These are phyloP conservation scores for Drosophila siamana DNA, from an alignment of 2,888 invertebrate genomes.

Conservation along the genomic window DNA sequence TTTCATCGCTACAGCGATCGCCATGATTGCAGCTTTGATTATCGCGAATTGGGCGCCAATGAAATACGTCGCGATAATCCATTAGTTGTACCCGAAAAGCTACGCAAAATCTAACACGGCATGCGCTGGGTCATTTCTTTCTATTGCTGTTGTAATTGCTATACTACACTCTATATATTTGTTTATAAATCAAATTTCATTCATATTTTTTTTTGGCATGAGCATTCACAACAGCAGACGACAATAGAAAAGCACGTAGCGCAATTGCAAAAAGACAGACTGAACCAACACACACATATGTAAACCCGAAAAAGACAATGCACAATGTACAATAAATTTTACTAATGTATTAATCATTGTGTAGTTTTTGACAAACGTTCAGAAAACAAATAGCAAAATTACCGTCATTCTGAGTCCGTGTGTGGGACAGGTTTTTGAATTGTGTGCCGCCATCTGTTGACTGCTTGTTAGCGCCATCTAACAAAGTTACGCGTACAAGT, in stretches of 20 bases:
- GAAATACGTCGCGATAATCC: slow-evolving; percentile 71
- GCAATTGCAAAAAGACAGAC: slow-evolving; percentile 11
- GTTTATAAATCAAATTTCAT: slow-evolving; percentile 13
- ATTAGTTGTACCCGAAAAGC: slow-evolving; percentile 45
- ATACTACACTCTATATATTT: slow-evolving; percentile 12
- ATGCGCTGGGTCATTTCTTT: slow-evolving; percentile 3
- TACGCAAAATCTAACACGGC: slow-evolving; percentile 50
- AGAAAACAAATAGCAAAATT: too few species aligned
- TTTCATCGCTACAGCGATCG: slow-evolving; percentile 70
- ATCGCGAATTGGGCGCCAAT: slow-evolving; percentile 63
- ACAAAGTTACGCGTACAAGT: slow-evolving; percentile 1
- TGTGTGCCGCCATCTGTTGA: slow-evolving; percentile 4
- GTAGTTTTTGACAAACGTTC: not conserved
- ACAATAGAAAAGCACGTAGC: not conserved
- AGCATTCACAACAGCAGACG: slow-evolving; percentile 11
- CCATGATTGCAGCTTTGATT: slow-evolving; percentile 66
- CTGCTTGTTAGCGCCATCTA: not conserved
- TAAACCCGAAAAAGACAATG: slow-evolving; percentile 3
- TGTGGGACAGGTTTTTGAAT: too few species aligned
- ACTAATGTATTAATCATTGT: slow-evolving; percentile 23
- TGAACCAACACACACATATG: slow-evolving; percentile 10
- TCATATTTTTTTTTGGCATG: slow-evolving; percentile 19
- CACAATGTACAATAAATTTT: slow-evolving; percentile 33
- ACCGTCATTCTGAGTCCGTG: not conserved
- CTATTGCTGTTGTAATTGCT: slow-evolving; percentile 29